Evolutionary conservation across 2,797 vertebrate genomes (phyloP), one percentile per base, ranked within the genome.

Genomic region (Atherinosoma microstoma): DNA sequence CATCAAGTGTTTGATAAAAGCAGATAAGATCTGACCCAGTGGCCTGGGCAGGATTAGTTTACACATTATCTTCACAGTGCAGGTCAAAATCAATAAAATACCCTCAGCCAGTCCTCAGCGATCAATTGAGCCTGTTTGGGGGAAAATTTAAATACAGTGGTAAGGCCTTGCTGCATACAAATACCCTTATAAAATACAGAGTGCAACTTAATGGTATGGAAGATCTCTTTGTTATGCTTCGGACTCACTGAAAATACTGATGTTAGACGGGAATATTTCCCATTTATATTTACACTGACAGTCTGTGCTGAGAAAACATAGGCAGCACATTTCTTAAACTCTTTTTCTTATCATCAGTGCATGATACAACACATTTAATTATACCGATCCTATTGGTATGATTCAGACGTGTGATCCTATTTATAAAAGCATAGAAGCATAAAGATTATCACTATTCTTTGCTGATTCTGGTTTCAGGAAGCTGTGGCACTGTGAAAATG

Each of bases 141-240:
- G 34, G 34, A 58, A 61, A 56, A 69, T 35, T 67, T 32, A 79
- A 75, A 80, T 56, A 78, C 36, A 85, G 76, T 58, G 51, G 42
- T 66, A 66, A 67, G 54, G 2, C 40, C 27, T 20, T 7, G 4
- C 13, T 49, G 57, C 13, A 42, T 29, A 64, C 38, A 57, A 51
- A 49, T n/a, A 68, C 61, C 13, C 54, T 15, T 70, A 66, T 49
- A 79, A 63, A 84, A 79, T 74, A 65, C 54, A 83, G 64, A 84
- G 67, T 82, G 81, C 56, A 84, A 84, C 56, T 5, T 27, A 80
- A 79, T 58, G 67, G 78, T 66, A 29, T 9, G 8, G 29, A 82
- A 66, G 66, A 64, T 82, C 77, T 90, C 87, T 89, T 90, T 87
- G 82, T 89, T 89, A 80, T 47, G 59, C 20, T n/a, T 9, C 8